Evolutionary conservation across 2,888 invertebrate species (phyloP).

Genomic region (Brassicogethes aeneus): DNA sequence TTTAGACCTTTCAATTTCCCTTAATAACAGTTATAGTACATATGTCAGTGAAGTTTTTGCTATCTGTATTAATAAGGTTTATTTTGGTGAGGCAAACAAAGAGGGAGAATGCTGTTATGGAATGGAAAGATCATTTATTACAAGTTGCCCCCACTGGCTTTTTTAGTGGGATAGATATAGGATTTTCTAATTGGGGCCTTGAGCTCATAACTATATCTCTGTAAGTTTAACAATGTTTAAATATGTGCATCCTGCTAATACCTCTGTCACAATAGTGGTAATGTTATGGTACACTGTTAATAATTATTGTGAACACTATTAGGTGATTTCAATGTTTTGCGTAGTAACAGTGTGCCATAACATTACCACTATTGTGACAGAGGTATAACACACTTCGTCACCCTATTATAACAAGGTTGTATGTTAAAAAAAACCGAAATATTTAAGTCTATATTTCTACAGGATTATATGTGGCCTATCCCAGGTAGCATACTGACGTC

Average conservation of each 20-base stretch:
- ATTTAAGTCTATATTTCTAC: no score
- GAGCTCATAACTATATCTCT: conserved; percentile 90
- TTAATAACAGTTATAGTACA: conserved; percentile 86
- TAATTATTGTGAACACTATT: no score
- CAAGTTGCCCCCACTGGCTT: conserved; percentile 79
- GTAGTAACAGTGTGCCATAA: no score
- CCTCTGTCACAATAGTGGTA: no score
- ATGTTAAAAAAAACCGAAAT: no score
- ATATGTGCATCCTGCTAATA: conserved; percentile 6
- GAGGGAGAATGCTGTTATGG: conserved; percentile 57
- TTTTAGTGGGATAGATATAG: conserved; percentile 93
- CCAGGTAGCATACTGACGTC: no score
- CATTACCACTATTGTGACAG: no score
- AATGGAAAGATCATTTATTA: conserved; percentile 68
- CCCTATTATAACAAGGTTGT: no score
- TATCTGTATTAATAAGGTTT: conserved; percentile 63
- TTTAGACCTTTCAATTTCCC: conserved; percentile 80
- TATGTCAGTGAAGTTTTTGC: conserved; percentile 75
- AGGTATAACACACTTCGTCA: no score
- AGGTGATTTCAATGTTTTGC: no score
- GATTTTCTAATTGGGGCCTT: conserved; percentile 96
- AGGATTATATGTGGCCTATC: no score
- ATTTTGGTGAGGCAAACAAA: conserved; percentile 48
- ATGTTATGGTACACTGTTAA: no score
- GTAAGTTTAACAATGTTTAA: conserved; percentile 47